Evolutionary conservation across 64 coral and sea anemone genomes (phyloP).

Genomic region (Montipora cactus): DNA sequence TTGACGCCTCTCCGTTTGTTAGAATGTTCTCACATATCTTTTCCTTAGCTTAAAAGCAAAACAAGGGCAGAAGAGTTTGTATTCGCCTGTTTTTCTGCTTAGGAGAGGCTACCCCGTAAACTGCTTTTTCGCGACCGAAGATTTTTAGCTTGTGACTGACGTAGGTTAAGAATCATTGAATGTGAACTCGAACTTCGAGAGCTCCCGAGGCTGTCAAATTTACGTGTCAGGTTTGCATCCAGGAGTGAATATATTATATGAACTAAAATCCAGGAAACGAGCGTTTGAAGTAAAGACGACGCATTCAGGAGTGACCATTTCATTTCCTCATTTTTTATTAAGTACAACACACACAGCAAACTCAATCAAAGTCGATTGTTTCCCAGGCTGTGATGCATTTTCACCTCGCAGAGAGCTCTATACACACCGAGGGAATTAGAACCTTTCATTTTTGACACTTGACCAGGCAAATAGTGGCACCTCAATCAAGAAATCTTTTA

Average conservation of each 20-base stretch:
- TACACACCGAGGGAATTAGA: not conserved
- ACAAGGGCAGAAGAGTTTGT: not conserved
- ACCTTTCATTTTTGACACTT: conserved; percentile 34
- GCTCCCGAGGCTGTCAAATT: not conserved
- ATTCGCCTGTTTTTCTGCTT: not conserved
- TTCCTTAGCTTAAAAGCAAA: not conserved
- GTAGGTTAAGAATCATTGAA: too few relatives aligned
- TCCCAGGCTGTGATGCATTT: not conserved
- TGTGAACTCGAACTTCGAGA: too few relatives aligned
- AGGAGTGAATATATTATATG: not conserved
- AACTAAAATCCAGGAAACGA: conserved; percentile 4
- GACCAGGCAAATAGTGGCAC: conserved; percentile 8
- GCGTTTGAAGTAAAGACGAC: not conserved
- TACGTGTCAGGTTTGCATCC: not conserved
- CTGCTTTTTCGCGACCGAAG: too few relatives aligned
- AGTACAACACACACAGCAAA: not conserved
- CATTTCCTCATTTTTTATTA: conserved; percentile 5
- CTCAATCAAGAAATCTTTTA: not conserved
- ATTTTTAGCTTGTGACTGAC: too few relatives aligned
- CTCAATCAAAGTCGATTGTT: conserved; percentile 39
- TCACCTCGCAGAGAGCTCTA: not conserved
- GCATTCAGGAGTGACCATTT: not conserved
- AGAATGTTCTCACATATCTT: not conserved
- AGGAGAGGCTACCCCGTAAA: too few relatives aligned
- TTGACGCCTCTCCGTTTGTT: not conserved